Evolutionary conservation across 2,113 vertebrate species (phyloP).

Genomic region (Carassius carassius): DNA sequence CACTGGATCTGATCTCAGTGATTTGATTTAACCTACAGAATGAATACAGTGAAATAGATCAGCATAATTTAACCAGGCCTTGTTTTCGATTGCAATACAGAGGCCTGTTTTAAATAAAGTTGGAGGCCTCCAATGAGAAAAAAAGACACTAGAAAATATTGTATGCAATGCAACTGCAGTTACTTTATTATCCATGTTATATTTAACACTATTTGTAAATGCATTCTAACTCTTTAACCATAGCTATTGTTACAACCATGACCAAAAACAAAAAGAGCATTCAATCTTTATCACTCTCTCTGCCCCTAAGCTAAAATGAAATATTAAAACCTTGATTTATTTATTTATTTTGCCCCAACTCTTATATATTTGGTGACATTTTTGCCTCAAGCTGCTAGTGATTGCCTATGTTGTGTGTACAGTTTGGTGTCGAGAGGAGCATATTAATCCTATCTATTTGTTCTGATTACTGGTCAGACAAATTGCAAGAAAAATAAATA

Average conservation of each 20-base stretch:
- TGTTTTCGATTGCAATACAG: background rate
- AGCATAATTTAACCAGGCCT: constrained; percentile 28
- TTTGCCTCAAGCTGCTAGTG: too few relatives aligned
- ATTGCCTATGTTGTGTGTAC: too few relatives aligned
- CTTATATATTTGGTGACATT: too few relatives aligned
- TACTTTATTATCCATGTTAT: background rate
- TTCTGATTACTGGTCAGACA: too few relatives aligned
- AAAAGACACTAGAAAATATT: background rate
- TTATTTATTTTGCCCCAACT: too few relatives aligned
- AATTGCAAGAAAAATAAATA: too few relatives aligned
- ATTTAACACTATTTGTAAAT: background rate
- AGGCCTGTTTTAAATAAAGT: too few relatives aligned
- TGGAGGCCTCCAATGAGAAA: background rate
- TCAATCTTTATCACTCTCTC: background rate
- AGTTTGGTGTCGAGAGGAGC: too few relatives aligned
- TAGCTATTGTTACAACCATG: too few relatives aligned
- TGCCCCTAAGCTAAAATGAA: background rate
- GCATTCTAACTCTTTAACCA: too few relatives aligned
- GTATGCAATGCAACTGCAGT: background rate
- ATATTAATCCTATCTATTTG: too few relatives aligned
- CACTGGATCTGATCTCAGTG: background rate
- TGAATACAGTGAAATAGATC: constrained; percentile 53
- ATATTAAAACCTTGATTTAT: background rate
- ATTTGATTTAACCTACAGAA: constrained; percentile 50
- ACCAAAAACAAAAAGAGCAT: too few relatives aligned